Evolutionary conservation across 2,888 invertebrate genomes (phyloP).

Genomic region (Megamerina dolium): DNA sequence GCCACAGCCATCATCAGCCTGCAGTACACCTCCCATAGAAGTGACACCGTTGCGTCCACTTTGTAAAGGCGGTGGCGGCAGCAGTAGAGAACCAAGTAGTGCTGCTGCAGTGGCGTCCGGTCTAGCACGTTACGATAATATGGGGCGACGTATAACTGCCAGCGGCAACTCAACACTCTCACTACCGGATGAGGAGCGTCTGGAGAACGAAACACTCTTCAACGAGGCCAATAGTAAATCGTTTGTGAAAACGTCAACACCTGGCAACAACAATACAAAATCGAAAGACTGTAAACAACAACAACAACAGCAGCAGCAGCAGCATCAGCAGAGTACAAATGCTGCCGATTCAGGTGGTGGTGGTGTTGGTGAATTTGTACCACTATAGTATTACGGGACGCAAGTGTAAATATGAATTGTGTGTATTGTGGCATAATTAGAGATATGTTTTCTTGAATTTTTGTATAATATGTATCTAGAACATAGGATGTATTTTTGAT

Average conservation of each 20-base stretch:
- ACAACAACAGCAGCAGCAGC: slow-evolving; percentile 27
- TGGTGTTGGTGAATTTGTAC: slow-evolving; percentile 42
- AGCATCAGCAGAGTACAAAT: slow-evolving; percentile 19
- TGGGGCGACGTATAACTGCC: slow-evolving; percentile 83
- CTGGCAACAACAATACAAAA: slow-evolving; percentile 24
- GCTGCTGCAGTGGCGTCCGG: too few relatives aligned
- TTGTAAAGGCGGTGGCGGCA: slow-evolving; percentile 21
- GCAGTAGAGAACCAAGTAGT: too few relatives aligned
- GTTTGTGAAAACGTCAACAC: slow-evolving; percentile 18
- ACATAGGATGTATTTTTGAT: too few relatives aligned
- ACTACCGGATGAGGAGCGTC: slow-evolving; percentile 59
- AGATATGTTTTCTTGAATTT: too few relatives aligned
- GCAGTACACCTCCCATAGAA: slow-evolving; percentile 38
- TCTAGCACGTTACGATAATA: slow-evolving; percentile 59
- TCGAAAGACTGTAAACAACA: slow-evolving; percentile 19
- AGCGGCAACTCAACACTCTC: slow-evolving; percentile 84
- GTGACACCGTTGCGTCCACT: slow-evolving; percentile 34
- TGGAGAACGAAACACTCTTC: slow-evolving; percentile 45
- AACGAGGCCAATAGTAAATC: slow-evolving; percentile 36
- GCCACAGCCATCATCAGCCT: slow-evolving; percentile 20
- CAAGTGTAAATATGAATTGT: slow-evolving; percentile 40
- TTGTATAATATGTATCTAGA: too few relatives aligned
- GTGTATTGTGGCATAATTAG: too few relatives aligned
- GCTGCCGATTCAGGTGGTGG: slow-evolving; percentile 26
- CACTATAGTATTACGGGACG: slow-evolving; percentile 49